Evolutionary conservation across 2,113 vertebrate genomes (phyloP), one percentile per base, ranked within the genome.

Genomic region (Phylloscopus whistleri): DNA sequence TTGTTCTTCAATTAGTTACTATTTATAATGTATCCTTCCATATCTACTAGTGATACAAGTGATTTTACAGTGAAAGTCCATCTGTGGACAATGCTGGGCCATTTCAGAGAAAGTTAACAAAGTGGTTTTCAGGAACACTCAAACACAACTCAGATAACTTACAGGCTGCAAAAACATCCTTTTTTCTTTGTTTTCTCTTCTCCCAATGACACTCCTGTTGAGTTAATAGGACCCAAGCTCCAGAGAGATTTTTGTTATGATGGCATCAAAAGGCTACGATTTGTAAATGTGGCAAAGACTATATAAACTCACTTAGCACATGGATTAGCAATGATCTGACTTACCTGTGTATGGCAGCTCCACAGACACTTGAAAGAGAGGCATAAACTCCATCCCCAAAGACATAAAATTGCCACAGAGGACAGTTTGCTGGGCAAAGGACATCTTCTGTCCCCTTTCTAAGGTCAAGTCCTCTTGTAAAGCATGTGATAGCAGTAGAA

Each of bases 271-370:
- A 43, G 3, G 15, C 63, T 62, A 26, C 59, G 30, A 18, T 49
- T 52, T 70, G 6, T 8, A 63, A 73, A 13, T 1, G 6, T 31
- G 16, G 17, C 39, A 67, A n/a, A 56, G 44, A 31, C 33, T 27
- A 7, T 3, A 37, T 10, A 48, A 51, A 53, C n/a, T 66, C 11
- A 0, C 31, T 68, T 49, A 62, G 48, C 15, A 52, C 21, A 9
- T 18, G 9, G n/a, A 55, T 46, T 31, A 89, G 16, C 56, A 85
- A 22, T 64, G 21, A 30, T 63, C 44, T 22, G 30, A 72, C 93
- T 97, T 96, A 99, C 99, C 98, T 98, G 96, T 99, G 99, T 76
- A 99, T 72, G 10, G 99, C 99, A 9, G 99, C 99, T n/a, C 98
- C 99, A 17, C 99, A 99, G 62, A 99, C 46, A 48, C 99, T 99